Evolutionary conservation across 2,797 vertebrate genomes (phyloP), one percentile per base, ranked within the genome.

Genomic region (Peromyscus attwateri): DNA sequence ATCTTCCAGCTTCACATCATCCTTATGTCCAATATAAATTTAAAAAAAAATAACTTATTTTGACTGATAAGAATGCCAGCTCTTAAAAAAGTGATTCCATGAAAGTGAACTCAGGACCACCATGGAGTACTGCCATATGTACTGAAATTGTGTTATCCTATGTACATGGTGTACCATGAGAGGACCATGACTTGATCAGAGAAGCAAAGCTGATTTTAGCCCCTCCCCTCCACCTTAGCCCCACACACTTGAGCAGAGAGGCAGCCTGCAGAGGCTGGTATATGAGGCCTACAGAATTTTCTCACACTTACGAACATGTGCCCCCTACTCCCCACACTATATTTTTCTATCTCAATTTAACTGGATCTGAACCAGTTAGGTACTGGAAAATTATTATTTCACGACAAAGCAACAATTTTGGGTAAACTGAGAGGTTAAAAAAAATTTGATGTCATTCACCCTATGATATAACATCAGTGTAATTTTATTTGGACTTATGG

Each of bases 251-350:
- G 2, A 29, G 9, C 52, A 73, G 25, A 8, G 16, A 4, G 27
- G 8, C 14, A 49, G 0, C 66, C 8, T 49, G 34, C 5, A 19
- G 9, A 66, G n/a, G 16, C 40, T 31, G 9, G 13, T 14, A 60
- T 4, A 34, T 31, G 2, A 6, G 0, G 9, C 23, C 6, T 3
- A 4, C 27, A 82, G 27, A 70, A 64, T 3, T 10, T 84, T 21
- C 68, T 52, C 49, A 34, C 0, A 13, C 16, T 37, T 31, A 7
- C 3, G 13, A 92, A 4, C 3, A 12, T 3, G 6, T 6, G 43
- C 3, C 10, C 10, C 16, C 66, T 27, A 16, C 49, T 52, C 25
- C 29, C 1, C 29, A 49, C 1, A 2, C 40, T 16, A 1, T 13
- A 17, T 19, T 43, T 87, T 89, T 17, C 40, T 52, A 0, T 27